phyloP scores from a whole-genome alignment of 2,888 invertebrate species.

The Idaea aversata region DNA sequence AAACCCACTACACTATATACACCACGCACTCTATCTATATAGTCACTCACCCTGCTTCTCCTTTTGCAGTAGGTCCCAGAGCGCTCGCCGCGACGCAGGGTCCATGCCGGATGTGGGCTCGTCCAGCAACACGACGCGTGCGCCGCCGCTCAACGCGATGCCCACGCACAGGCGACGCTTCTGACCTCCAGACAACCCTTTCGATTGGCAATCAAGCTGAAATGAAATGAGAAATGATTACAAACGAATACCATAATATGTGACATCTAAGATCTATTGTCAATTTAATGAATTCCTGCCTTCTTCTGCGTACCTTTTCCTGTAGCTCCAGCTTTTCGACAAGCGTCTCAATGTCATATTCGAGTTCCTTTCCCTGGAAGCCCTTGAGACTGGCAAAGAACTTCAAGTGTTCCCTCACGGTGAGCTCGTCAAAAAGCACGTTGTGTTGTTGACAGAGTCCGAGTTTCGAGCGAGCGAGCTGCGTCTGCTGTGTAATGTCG shows the following conservation, averaged over 20 bases:
- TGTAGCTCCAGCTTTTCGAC: constrained; percentile 10
- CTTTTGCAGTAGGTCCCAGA: constrained; percentile 14
- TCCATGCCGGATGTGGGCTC: constrained; percentile 92
- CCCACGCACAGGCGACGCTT: constrained; percentile 88
- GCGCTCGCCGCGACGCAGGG: constrained; percentile 81
- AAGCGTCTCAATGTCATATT: not conserved
- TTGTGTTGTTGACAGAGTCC: constrained; percentile 95
- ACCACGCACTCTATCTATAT: too few species aligned
- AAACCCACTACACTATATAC: too few species aligned
- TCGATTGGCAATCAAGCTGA: not conserved
- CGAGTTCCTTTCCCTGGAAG: not conserved
- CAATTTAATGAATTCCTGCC: not conserved
- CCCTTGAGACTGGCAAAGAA: constrained; percentile 71
- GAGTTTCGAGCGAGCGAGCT: constrained; percentile 84
- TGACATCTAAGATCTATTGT: not conserved
- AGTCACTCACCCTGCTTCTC: not conserved
- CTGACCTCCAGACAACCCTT: constrained; percentile 10
- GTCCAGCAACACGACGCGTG: constrained; percentile 82
- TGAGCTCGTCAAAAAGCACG: constrained; percentile 87
- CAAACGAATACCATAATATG: not conserved
- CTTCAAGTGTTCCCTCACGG: constrained; percentile 87
- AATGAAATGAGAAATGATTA: not conserved
- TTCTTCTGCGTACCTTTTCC: constrained; percentile 10
- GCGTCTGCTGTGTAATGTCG: constrained; percentile 83
- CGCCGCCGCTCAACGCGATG: constrained; percentile 88